These are phyloP conservation scores for Drosophila sordidapex DNA, from an alignment of 2,888 invertebrate species.

Conservation along the genomic window DNA sequence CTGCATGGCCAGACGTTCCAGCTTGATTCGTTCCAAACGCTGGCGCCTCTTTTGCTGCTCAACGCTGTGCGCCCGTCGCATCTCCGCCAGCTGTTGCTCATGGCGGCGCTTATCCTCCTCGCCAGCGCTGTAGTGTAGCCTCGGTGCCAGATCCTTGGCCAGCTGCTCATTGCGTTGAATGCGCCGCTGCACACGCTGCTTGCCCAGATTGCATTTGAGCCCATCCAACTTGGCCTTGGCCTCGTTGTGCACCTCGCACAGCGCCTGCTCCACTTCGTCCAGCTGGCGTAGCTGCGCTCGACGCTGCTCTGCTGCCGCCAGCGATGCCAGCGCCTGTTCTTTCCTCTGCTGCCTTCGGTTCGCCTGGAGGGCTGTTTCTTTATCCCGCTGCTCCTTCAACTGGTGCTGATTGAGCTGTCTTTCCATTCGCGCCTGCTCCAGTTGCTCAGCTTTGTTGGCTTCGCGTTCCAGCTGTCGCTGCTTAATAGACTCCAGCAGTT, in stretches of 20 bases:
- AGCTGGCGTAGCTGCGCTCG: constrained; percentile 70
- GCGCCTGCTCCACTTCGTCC: constrained; percentile 85
- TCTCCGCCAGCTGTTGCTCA: constrained; percentile 86
- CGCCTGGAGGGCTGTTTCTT: constrained; percentile 79
- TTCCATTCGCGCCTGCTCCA: constrained; percentile 61
- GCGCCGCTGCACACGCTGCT: constrained; percentile 84
- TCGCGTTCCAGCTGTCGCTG: constrained; percentile 70
- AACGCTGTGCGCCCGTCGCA: constrained; percentile 83
- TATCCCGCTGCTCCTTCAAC: constrained; percentile 80
- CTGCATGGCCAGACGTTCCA: constrained; percentile 77
- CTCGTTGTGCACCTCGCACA: constrained; percentile 85
- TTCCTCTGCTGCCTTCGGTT: constrained; percentile 76
- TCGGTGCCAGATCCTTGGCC: constrained; percentile 85
- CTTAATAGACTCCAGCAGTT: constrained; percentile 74
- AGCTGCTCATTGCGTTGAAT: constrained; percentile 85
- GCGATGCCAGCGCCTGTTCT: constrained; percentile 58
- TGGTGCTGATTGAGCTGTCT: constrained; percentile 77
- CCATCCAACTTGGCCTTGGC: constrained; percentile 85
- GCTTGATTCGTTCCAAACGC: constrained; percentile 71
- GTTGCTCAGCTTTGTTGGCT: constrained; percentile 57
- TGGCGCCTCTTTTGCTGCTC: constrained; percentile 80
- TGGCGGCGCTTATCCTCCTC: constrained; percentile 85
- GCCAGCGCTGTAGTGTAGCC: constrained; percentile 84
- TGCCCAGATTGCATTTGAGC: constrained; percentile 80
- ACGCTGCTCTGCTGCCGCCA: constrained; percentile 64